These are phyloP conservation scores for Periophthalmus magnuspinnatus DNA, from an alignment of 2,797 vertebrate species.

Conservation along the genomic window DNA sequence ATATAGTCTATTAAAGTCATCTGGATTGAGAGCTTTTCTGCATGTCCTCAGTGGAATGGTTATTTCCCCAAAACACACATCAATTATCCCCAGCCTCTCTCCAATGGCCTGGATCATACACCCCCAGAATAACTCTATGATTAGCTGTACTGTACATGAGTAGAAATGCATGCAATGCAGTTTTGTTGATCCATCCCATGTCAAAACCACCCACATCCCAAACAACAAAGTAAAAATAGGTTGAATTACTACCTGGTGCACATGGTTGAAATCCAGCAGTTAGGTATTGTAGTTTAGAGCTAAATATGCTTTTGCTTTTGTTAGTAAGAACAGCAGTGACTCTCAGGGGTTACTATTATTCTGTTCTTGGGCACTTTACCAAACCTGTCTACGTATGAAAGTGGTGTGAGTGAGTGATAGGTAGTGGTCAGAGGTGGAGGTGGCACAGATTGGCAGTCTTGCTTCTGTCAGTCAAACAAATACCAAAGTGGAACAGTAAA, in stretches of 20 bases:
- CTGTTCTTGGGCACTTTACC: not conserved
- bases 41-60: conserved; percentile 11
- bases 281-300: no score
- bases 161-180: not conserved
- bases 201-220: not conserved
- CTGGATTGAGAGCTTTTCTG: not conserved
- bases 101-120: not conserved
- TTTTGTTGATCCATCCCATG: not conserved
- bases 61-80: conserved; percentile 19
- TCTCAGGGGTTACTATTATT: not conserved
- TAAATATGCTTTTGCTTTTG: no score
- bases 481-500: no score
- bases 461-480: no score
- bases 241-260: not conserved
- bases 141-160: not conserved
- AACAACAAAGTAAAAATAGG: not conserved
- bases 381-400: not conserved
- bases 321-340: no score
- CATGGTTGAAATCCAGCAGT: no score
- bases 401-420: not conserved
- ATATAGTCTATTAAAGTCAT: conserved; percentile 4
- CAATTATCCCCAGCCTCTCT: not conserved
- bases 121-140: conserved; percentile 2
- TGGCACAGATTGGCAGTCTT: no score
- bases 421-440: no score